These are phyloP conservation scores for Myoxocephalus aenaeus DNA, from an alignment of 2,797 vertebrate genomes.

Conservation along the genomic window DNA sequence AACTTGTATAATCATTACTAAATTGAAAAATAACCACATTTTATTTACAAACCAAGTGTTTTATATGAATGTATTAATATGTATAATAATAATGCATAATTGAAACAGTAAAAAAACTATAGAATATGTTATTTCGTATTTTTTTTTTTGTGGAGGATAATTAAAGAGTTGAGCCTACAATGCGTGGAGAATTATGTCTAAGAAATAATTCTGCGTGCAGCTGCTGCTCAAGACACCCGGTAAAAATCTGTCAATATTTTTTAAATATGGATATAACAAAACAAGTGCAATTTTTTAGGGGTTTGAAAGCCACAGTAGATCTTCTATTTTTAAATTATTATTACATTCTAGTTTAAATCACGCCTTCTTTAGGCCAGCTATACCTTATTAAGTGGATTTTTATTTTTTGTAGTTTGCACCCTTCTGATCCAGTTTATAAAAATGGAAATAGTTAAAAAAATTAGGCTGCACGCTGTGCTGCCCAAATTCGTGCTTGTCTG, in stretches of 20 bases:
- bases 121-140: not conserved
- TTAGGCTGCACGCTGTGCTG: constrained; percentile 31
- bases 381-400: constrained; percentile 1
- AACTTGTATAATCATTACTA: not conserved
- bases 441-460: constrained; percentile 29
- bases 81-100: not conserved
- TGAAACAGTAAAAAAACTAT: not conserved
- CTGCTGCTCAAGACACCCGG: constrained; percentile 4
- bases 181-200: constrained; percentile 9
- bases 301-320: not conserved
- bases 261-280: not conserved
- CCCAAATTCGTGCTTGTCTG: constrained; percentile 56
- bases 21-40: not conserved
- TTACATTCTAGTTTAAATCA: constrained; percentile 4
- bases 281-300: not conserved
- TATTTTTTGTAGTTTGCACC: constrained; percentile 38
- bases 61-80: not conserved
- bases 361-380: not conserved
- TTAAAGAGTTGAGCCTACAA: not conserved
- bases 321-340: constrained; percentile 10
- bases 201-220: constrained; percentile 18
- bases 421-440: constrained; percentile 28
- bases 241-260: constrained; percentile 13
- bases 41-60: not conserved
- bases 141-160: constrained; percentile 2